Evolutionary conservation across 1,140 invertebrate genomes (phyloP).

Genomic region (Gonioctena quinquepunctata): DNA sequence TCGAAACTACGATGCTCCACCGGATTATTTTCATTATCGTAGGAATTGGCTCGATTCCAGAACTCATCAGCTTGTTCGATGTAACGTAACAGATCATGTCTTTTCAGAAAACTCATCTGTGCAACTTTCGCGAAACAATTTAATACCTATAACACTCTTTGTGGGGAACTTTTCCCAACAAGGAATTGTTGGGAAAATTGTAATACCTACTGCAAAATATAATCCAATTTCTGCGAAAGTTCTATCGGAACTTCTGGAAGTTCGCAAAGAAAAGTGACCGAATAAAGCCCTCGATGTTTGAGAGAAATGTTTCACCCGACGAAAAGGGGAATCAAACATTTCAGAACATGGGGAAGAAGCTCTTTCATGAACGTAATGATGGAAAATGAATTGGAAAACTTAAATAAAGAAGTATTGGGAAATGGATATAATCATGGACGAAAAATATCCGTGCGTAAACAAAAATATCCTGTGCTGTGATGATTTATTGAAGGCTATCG

Average conservation of each 20-base stretch:
- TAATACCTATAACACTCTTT: conserved; percentile 15
- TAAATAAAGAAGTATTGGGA: too few species aligned
- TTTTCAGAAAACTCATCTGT: neutral
- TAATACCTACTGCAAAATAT: conserved; percentile 8
- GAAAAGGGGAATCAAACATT: neutral
- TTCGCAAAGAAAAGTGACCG: conserved; percentile 9
- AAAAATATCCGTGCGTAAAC: too few species aligned
- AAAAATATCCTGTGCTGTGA: too few species aligned
- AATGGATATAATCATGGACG: too few species aligned
- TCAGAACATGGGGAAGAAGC: neutral
- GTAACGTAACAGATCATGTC: neutral
- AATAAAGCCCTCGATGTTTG: neutral
- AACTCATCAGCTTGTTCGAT: neutral
- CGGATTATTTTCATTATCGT: too few species aligned
- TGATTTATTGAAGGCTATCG: too few species aligned
- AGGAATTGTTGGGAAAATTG: conserved; percentile 1
- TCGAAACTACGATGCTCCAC: too few species aligned
- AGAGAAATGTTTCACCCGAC: neutral
- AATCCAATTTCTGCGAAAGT: conserved; percentile 9
- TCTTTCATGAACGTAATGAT: neutral
- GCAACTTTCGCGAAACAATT: neutral
- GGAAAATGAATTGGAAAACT: neutral
- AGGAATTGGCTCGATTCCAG: too few species aligned
- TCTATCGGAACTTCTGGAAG: neutral
- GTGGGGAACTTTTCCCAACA: conserved; percentile 8